Evolutionary conservation across 2,113 vertebrate species (phyloP), one percentile per base, ranked within the genome.

Genomic region (Larimichthys crocea): DNA sequence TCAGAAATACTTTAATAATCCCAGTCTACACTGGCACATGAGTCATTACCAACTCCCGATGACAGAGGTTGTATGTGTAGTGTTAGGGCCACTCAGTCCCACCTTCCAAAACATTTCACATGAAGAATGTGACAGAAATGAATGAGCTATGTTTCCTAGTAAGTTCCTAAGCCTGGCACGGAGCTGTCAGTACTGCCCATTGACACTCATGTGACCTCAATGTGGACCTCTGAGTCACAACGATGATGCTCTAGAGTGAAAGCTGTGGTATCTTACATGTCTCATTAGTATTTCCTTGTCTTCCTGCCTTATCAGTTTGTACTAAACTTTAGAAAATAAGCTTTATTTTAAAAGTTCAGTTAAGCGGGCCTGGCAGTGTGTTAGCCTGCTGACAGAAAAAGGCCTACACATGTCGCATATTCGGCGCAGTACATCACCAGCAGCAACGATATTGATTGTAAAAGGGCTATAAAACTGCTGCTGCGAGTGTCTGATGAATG

Each of bases 401-500:
- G 48, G 64, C 70, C 73, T 22, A 44, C 75, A 19, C 55, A 61
- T 70, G 59, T 40, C 65, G 84, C 86, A 53, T 55, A 46, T 70
- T 87, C 24, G 5, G n/a, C 10, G 57, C 65, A 65, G 89, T 75
- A 68, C 83, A 86, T 89, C 74, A 82, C 14, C 65, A 44, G 68
- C 31, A 66, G 79, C 31, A 50, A 74, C 64, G 72, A 81, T 87
- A 91, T 55, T 86, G 85, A 86, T 79, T 88, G 82, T 83, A 85
- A 74, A 26, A 42, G 46, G 85, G 80, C 70, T 49, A 77, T 87
- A 85, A 93, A 85, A 81, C 65, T 49, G 69, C 79, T 80, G 64
- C 83, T 80, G 65, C 77, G 29, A 87, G 77, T 79, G 82, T 86
- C 92, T 92, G 91, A 90, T 70, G 84, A 90, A 90, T 91, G 87